Conservation (phyloP, 2,113 vertebrate genomes). For the Gambusia affinis region DNA sequence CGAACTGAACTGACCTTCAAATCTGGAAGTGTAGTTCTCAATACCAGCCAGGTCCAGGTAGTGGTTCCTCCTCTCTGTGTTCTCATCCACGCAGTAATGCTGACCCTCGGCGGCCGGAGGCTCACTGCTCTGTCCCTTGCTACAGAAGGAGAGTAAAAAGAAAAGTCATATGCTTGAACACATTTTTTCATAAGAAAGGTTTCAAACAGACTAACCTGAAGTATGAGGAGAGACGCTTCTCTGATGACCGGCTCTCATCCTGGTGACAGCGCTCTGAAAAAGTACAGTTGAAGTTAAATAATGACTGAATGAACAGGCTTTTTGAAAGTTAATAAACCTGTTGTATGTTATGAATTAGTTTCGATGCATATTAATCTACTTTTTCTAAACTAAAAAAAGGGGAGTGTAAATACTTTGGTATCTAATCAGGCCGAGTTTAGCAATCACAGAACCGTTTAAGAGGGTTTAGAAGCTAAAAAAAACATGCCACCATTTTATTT, state of each 20-base stretch:
- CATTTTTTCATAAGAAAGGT: neutral
- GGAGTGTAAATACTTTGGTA: too few species aligned
- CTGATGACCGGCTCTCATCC: conserved; percentile 72
- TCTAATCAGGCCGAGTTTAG: too few species aligned
- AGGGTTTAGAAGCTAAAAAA: neutral
- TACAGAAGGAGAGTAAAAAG: conserved; percentile 3
- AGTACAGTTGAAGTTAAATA: neutral
- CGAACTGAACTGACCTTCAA: conserved; percentile 70
- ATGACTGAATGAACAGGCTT: neutral
- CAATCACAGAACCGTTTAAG: too few species aligned
- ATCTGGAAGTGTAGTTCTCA: conserved; percentile 87
- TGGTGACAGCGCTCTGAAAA: conserved; percentile 66
- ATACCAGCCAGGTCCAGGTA: conserved; percentile 87
- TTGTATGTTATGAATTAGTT: neutral
- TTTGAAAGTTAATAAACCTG: neutral
- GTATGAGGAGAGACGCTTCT: conserved; percentile 76
- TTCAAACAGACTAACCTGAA: conserved; percentile 65
- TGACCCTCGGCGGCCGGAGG: conserved; percentile 71
- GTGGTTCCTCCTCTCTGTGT: conserved; percentile 88
- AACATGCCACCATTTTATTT: neutral
- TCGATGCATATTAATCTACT: neutral
- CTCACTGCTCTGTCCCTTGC: conserved; percentile 73
- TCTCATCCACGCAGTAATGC: conserved; percentile 87
- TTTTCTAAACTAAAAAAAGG: too few species aligned
- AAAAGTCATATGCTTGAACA: neutral